Conservation (phyloP, 2,888 invertebrate genomes). For the Ctena decussata region DNA sequence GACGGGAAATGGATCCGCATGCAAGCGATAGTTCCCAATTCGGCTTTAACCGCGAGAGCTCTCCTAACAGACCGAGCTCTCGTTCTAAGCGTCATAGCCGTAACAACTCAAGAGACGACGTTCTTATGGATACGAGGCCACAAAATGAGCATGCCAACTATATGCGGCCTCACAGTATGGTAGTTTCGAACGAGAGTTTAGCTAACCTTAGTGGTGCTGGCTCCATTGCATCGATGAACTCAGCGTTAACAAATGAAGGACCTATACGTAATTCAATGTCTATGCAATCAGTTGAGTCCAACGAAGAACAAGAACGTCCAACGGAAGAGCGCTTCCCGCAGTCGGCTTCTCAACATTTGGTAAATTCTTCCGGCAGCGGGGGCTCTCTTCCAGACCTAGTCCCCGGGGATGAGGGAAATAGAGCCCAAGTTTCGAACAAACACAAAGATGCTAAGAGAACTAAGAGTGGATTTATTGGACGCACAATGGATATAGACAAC, state of each 20-base stretch:
- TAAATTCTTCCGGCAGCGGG: slow-evolving; percentile 62
- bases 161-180: slow-evolving; percentile 74
- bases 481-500: slow-evolving; percentile 73
- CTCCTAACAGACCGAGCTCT: slow-evolving; percentile 75
- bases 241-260: slow-evolving; percentile 71
- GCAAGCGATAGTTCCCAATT: slow-evolving; percentile 75
- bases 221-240: slow-evolving; percentile 71
- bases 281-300: slow-evolving; percentile 63
- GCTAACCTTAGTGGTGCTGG: slow-evolving; percentile 72
- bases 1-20: slow-evolving; percentile 64
- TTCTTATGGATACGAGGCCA: slow-evolving; percentile 70
- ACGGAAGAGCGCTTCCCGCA: slow-evolving; percentile 56
- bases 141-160: slow-evolving; percentile 50
- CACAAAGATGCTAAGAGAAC: slow-evolving; percentile 42
- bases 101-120: slow-evolving; percentile 77
- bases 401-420: slow-evolving; percentile 61
- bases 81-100: slow-evolving; percentile 68
- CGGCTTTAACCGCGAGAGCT: slow-evolving; percentile 79
- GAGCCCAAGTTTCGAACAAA: slow-evolving; percentile 55
- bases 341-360: slow-evolving; percentile 65
- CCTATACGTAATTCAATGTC: slow-evolving; percentile 65
- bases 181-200: slow-evolving; percentile 74
- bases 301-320: slow-evolving; percentile 68
- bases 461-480: slow-evolving; percentile 68
- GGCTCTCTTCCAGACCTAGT: slow-evolving; percentile 76